phyloP scores from a whole-genome alignment of 2,888 invertebrate species.

The Macropis europaea region DNA sequence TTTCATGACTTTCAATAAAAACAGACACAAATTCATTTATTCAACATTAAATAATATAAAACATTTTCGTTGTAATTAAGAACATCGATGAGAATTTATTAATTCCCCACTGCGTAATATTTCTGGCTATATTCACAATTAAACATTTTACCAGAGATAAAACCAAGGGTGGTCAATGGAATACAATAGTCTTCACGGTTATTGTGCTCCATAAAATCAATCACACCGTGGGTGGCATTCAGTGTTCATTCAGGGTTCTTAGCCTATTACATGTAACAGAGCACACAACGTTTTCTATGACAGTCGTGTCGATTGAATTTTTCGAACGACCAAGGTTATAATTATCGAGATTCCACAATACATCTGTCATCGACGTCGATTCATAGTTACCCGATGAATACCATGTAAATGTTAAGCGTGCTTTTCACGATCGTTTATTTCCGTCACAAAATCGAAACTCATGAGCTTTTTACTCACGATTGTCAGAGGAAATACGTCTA shows the following conservation, averaged over 20 bases:
- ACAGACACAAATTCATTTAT: too few species aligned
- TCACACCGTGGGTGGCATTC: constrained; percentile 3
- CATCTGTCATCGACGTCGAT: constrained; percentile 23
- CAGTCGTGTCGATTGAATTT: background rate
- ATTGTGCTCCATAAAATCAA: constrained; percentile 7
- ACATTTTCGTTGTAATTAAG: too few species aligned
- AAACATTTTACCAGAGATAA: too few species aligned
- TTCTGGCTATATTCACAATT: too few species aligned
- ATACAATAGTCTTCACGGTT: background rate
- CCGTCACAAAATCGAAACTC: too few species aligned
- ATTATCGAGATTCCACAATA: constrained; percentile 29
- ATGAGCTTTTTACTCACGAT: too few species aligned
- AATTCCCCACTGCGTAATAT: too few species aligned
- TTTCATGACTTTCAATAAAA: too few species aligned
- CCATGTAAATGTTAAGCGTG: background rate
- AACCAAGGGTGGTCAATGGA: background rate
- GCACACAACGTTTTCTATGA: background rate
- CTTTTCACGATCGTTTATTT: background rate
- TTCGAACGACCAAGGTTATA: background rate
- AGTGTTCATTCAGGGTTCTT: constrained; percentile 15
- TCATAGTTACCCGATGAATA: background rate
- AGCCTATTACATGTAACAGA: background rate
- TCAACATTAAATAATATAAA: too few species aligned
- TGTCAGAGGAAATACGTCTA: too few species aligned
- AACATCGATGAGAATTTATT: too few species aligned